Evolutionary conservation across 2,113 vertebrate genomes (phyloP).

Genomic region (Epinephelus moara): DNA sequence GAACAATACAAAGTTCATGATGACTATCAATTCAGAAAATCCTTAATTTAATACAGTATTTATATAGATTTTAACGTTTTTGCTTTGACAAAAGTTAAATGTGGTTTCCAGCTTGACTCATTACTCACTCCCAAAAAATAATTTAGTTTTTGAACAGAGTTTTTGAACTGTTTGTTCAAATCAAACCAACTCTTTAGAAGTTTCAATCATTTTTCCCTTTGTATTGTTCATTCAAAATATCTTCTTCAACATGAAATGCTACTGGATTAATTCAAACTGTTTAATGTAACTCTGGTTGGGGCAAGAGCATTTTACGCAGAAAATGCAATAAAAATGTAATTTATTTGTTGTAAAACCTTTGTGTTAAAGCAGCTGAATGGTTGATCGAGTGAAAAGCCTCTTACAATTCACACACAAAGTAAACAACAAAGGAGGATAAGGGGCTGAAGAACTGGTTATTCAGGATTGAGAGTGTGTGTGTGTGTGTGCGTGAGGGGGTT

Average conservation of each 20-base stretch:
- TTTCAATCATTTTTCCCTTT: not conserved
- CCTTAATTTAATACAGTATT: not conserved
- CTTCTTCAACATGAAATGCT: not conserved
- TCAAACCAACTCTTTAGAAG: not conserved
- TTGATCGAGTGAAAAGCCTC: conserved; percentile 14
- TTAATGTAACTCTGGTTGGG: not conserved
- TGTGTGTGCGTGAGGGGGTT: not conserved
- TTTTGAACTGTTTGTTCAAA: not conserved
- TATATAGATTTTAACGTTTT: not conserved
- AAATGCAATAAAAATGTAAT: not conserved
- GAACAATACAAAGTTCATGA: not conserved
- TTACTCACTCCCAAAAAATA: not conserved
- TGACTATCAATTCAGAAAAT: not conserved
- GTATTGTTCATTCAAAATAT: not conserved
- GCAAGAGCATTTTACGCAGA: not conserved
- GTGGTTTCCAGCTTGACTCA: not conserved
- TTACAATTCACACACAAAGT: not conserved
- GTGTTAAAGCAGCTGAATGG: conserved; percentile 15
- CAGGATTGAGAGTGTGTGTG: not conserved
- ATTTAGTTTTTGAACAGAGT: not conserved
- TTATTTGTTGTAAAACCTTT: conserved; percentile 3
- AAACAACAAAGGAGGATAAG: not conserved
- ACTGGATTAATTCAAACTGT: not conserved
- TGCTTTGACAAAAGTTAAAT: not conserved
- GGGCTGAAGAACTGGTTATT: not conserved